Evolutionary conservation across 2,888 invertebrate species (phyloP), one percentile per base, ranked within the genome.

Genomic region (Amiota mariae): DNA sequence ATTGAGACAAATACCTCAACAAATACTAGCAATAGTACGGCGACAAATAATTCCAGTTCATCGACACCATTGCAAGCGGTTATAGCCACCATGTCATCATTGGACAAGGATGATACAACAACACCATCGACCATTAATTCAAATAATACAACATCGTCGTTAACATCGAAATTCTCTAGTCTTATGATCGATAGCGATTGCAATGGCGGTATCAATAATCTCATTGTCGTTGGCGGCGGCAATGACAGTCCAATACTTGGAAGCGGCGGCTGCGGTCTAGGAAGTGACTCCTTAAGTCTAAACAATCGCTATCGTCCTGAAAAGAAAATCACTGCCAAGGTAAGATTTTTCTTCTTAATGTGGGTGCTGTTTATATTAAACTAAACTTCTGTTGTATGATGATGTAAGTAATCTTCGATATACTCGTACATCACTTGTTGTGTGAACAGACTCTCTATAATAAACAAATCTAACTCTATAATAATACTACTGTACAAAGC

Each of bases 241-340:
- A 75, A 75, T 73, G 85, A 88, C 11, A 85, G 84, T 74, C 85
- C 87, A 51, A 81, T 84, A 51, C 79, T 81, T 71, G 81, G 80
- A 24, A 82, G 81, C 70, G 70, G 73, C 57, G 76, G 79, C 9
- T 18, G 77, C 46, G 80, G 76, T 54, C 36, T 36, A 36, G 36
- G 36, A 36, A 6, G 36, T 0, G 36, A 36, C 36, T 79, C 85
- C 49, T 83, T 86, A 74, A 85, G 86, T 74, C 80, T 88, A 71
- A 85, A 82, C 76, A 89, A 88, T 82, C 89, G 89, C 56, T 89
- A 87, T 84, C 88, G 89, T n/a, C 81, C 89, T 59, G 90, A 90
- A 81, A 89, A 89, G 84, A 90, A 89, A 87, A 87, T 88, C 86
- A 89, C 89, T 89, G 87, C 88, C 88, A 89, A 90, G 89, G 90